Evolutionary conservation across 2,797 vertebrate species (phyloP).

Genomic region (Fratercula arctica): DNA sequence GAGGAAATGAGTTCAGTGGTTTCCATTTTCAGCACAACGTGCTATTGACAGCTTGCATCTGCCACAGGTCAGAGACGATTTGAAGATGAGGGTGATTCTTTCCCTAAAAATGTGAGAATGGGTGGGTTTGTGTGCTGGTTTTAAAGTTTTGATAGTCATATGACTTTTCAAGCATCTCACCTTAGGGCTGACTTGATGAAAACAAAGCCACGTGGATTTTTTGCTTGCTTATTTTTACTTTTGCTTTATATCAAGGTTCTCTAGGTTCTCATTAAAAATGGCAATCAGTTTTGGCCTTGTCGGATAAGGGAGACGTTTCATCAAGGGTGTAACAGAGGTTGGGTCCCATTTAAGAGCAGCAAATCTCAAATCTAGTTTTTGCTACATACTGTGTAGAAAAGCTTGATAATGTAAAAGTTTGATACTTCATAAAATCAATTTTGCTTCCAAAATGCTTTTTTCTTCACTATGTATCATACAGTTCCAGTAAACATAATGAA

Average conservation of each 20-base stretch:
- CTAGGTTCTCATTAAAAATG: conserved; percentile 3
- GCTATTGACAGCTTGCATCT: not conserved
- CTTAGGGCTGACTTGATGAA: not conserved
- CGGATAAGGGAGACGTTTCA: not conserved
- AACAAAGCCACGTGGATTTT: not conserved
- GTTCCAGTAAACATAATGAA: not conserved
- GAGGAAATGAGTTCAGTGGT: conserved; percentile 23
- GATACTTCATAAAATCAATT: not conserved
- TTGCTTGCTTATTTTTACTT: not conserved
- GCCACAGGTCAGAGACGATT: not conserved
- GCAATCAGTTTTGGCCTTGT: not conserved
- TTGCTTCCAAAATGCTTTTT: not conserved
- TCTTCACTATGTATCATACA: not conserved
- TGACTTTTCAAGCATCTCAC: not conserved
- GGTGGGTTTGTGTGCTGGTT: not conserved
- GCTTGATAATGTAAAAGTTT: not conserved
- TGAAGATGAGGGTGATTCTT: not conserved
- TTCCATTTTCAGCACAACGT: not conserved
- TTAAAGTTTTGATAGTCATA: not conserved
- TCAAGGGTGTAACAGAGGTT: not conserved
- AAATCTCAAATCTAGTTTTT: not conserved
- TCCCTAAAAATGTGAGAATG: not conserved
- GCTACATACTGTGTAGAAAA: not conserved
- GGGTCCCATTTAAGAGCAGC: not conserved
- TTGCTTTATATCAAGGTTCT: not conserved